phyloP scores from a whole-genome alignment of 2,113 vertebrate genomes.

The Scomber japonicus region DNA sequence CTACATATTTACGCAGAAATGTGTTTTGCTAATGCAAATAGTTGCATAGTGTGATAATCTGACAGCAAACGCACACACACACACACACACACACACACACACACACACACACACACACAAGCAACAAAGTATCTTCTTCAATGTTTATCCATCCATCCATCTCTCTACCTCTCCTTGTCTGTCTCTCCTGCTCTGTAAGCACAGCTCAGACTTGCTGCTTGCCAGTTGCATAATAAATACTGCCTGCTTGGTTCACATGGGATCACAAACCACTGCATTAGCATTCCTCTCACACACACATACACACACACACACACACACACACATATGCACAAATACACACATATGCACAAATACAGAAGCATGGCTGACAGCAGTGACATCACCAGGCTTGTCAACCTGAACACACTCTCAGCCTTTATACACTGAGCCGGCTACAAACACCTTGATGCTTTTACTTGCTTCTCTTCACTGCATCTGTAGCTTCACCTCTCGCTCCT shows the following conservation, averaged over 20 bases:
- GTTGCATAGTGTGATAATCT: not conserved
- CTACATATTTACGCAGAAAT: not conserved
- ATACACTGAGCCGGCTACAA: slow-evolving; percentile 16
- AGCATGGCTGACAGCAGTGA: slow-evolving; percentile 56
- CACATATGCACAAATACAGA: slow-evolving; percentile 19
- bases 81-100: no score
- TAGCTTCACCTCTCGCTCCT: not conserved
- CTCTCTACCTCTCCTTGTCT: slow-evolving; percentile 31
- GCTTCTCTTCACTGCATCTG: not conserved
- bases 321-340: slow-evolving; percentile 25
- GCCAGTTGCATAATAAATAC: slow-evolving; percentile 71
- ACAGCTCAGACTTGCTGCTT: slow-evolving; percentile 54
- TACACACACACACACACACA: slow-evolving; percentile 25
- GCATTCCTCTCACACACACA: slow-evolving; percentile 64
- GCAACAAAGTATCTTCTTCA: not conserved
- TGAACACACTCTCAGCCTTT: slow-evolving; percentile 37
- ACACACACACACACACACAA: not conserved
- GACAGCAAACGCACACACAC: not conserved
- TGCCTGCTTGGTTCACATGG: slow-evolving; percentile 61
- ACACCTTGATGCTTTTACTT: slow-evolving; percentile 30
- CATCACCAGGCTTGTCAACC: slow-evolving; percentile 60
- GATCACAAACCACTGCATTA: slow-evolving; percentile 65
- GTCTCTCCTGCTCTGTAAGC: slow-evolving; percentile 53
- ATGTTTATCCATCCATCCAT: slow-evolving; percentile 37
- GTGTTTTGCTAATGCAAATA: slow-evolving; percentile 13